phyloP scores from a whole-genome alignment of 2,797 vertebrate genomes.

The Muraenolepis orangiensis region DNA sequence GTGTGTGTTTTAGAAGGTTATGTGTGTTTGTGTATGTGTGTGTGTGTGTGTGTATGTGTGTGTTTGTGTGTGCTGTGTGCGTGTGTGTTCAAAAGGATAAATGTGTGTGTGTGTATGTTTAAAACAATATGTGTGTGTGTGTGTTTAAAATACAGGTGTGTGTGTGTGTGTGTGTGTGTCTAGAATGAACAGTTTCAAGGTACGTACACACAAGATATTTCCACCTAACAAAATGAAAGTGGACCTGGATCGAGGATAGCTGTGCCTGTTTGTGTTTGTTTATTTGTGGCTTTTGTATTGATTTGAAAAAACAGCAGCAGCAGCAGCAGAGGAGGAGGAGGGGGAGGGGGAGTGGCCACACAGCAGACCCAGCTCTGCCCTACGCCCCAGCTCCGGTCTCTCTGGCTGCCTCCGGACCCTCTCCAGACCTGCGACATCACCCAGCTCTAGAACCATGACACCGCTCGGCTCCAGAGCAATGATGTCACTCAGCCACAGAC shows the following conservation, averaged over 20 bases:
- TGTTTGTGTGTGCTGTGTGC: no score
- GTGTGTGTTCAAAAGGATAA: background rate
- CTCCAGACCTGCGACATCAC: no score
- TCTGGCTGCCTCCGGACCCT: no score
- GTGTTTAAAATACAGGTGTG: background rate
- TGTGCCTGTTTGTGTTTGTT: background rate
- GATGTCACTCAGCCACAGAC: conserved; percentile 15
- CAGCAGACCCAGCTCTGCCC: background rate
- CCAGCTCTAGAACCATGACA: no score
- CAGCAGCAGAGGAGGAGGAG: background rate
- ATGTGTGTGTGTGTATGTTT: background rate
- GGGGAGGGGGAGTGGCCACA: background rate
- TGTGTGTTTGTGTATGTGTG: background rate
- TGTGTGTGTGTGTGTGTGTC: background rate
- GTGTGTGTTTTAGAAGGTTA: background rate
- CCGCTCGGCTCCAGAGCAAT: conserved; percentile 27
- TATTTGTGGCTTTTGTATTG: background rate
- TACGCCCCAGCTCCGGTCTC: background rate
- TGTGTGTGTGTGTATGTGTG: background rate
- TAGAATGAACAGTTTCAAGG: background rate
- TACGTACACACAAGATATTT: no score
- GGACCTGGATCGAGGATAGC: background rate
- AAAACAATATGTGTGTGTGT: background rate
- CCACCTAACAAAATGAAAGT: no score
- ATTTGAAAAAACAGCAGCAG: background rate